Conservation (phyloP, 2,888 invertebrate species). For the Ramazzottius varieornatus region DNA sequence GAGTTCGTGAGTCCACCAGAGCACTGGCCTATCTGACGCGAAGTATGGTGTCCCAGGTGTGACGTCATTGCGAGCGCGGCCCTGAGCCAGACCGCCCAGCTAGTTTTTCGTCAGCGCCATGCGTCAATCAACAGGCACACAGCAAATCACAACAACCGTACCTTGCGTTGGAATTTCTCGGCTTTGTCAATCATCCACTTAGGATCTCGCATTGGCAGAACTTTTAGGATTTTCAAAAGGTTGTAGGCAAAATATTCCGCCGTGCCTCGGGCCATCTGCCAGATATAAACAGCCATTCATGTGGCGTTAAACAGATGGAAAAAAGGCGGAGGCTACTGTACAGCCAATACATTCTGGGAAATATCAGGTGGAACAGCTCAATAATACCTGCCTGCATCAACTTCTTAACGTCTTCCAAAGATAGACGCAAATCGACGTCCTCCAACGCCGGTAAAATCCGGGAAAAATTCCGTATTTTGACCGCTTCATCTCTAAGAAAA, state of each 20-base stretch:
- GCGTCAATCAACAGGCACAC: no score
- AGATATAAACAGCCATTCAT: not conserved
- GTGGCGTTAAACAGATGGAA: not conserved
- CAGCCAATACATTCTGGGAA: no score
- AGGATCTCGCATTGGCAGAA: not conserved
- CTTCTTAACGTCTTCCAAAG: not conserved
- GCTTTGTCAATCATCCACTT: not conserved
- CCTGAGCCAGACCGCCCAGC: no score
- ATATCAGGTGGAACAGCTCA: no score
- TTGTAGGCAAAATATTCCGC: not conserved
- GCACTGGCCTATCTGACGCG: not conserved
- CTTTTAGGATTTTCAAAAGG: not conserved
- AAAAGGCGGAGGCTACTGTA: not conserved
- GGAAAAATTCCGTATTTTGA: not conserved
- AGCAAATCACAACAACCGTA: not conserved
- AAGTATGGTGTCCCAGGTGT: no score
- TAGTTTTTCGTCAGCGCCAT: no score
- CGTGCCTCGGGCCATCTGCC: not conserved
- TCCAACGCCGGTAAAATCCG: not conserved
- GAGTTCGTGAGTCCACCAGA: not conserved
- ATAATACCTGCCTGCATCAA: not conserved
- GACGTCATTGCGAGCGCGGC: no score
- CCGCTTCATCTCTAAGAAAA: not conserved
- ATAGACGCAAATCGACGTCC: not conserved
- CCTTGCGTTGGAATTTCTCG: not conserved